Percentiles rank a stretch among this genome's conserved stretches.
Conservation (phyloP, 2,888 invertebrate species). For the Polydrusus tereticollis region DNA sequence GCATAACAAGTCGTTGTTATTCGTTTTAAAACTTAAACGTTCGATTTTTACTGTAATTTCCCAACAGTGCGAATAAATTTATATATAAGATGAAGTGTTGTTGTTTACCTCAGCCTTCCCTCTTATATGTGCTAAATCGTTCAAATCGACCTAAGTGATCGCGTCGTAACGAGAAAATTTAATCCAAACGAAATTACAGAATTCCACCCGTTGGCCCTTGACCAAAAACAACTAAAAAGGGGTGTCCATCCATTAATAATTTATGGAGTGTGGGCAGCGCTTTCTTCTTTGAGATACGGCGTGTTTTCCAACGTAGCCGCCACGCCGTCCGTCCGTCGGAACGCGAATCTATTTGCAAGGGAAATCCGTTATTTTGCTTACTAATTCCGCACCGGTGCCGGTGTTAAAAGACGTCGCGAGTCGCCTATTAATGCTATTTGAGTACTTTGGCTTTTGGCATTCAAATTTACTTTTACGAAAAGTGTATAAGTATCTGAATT, state of each 20-base stretch:
- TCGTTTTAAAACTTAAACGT: no score
- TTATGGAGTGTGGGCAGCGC: constrained; percentile 18
- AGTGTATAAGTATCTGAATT: neutral
- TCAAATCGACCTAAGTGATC: no score
- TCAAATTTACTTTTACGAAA: constrained; percentile 6
- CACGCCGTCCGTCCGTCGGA: neutral
- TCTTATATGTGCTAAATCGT: no score
- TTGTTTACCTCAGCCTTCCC: no score
- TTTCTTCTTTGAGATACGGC: constrained; percentile 25
- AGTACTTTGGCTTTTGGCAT: constrained; percentile 22
- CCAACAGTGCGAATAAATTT: no score
- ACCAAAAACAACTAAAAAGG: constrained; percentile 24
- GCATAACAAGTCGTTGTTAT: no score
- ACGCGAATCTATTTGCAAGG: constrained; percentile 25
- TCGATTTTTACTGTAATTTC: no score
- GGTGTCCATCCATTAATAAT: constrained; percentile 30
- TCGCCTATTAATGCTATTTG: constrained; percentile 16
- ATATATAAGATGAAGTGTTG: no score
- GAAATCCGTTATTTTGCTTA: constrained; percentile 30
- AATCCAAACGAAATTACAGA: neutral
- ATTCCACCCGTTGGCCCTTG: constrained; percentile 3
- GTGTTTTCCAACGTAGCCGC: constrained; percentile 13
- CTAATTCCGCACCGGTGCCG: constrained; percentile 15
- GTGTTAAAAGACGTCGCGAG: constrained; percentile 21
- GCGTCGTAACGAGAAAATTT: no score